Evolutionary conservation across 2,888 invertebrate species (phyloP), one percentile per base, ranked within the genome.

Genomic region (Patella depressa): DNA sequence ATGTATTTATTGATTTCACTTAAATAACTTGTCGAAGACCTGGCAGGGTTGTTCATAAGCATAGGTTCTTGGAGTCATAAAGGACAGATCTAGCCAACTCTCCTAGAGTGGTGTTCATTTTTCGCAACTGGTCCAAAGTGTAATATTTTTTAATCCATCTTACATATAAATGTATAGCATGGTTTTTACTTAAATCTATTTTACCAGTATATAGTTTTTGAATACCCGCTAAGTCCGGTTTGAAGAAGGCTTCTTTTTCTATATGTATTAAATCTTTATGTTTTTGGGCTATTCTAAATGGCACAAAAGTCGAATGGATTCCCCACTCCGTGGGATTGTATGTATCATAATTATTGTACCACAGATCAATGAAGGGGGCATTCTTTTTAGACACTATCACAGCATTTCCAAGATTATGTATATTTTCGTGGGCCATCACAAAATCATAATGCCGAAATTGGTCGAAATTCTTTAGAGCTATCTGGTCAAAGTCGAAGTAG

Each of bases 401-500:
- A 19, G 87, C 88, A 80, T 87, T 89, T 57, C 86, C 87, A 4
- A 86, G 84, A 53, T 85, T 84, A 29, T 82, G 79, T 34, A 75
- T 76, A 55, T 78, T 81, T 79, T 88, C 89, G 53, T 86, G 83
- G 1, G 89, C 88, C 76, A 89, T 83, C 14, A 88, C 87, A 55
- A 84, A 83, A 55, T 85, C 80, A 78, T 84, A 79, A 69, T 81
- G 76, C 2, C 86, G 81, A 55, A 89, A 85, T 53, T 81, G 80
- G n/a, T 86, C 84, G 24, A 89, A 73, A 3, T 82, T 79, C 59
- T 83, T 83, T 71, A 89, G 75, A 9, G 87, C 80, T 7, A 90
- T 75, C 75, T 89, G 87, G 73, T 90, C 90, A 24, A 86, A 84
- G 74, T 90, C 90, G 17, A 89, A 74, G 73, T 90, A 90, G 71